Percentiles rank a stretch among this genome's conserved stretches.
Conservation (phyloP, 2,797 vertebrate species). For the Chloroceryle inda region DNA sequence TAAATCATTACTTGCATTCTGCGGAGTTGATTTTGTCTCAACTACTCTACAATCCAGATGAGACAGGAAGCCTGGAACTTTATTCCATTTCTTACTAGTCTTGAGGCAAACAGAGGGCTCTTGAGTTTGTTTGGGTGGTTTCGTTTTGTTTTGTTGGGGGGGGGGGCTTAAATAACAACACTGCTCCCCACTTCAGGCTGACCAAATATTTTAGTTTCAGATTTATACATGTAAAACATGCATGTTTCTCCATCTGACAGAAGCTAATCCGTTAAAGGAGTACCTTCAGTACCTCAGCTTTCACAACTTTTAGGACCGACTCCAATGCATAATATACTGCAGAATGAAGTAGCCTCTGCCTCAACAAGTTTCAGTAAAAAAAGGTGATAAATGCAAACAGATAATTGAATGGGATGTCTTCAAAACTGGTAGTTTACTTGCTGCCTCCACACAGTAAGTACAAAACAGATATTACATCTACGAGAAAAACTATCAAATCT, state of each 20-base stretch:
- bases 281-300: not conserved
- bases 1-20: not conserved
- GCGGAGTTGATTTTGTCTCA: not conserved
- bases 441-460: not conserved
- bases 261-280: not conserved
- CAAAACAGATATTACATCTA: accelerated
- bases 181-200: not conserved
- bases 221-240: not conserved
- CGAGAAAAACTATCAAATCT: not conserved
- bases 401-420: not conserved
- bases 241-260: not conserved
- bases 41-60: not conserved
- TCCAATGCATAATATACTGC: not conserved
- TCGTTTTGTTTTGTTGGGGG: not conserved
- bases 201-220: not conserved
- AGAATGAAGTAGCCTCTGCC: not conserved
- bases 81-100: not conserved
- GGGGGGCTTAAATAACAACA: not conserved
- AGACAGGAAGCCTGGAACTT: not conserved
- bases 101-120: not conserved
- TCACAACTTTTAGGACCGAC: not conserved
- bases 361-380: not conserved
- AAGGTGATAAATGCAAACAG: not conserved
- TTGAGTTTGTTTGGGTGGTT: not conserved
- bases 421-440: not conserved